Base-by-base conservation (phyloP, 2,888 invertebrate genomes). In the Eilema caniola region DNA sequence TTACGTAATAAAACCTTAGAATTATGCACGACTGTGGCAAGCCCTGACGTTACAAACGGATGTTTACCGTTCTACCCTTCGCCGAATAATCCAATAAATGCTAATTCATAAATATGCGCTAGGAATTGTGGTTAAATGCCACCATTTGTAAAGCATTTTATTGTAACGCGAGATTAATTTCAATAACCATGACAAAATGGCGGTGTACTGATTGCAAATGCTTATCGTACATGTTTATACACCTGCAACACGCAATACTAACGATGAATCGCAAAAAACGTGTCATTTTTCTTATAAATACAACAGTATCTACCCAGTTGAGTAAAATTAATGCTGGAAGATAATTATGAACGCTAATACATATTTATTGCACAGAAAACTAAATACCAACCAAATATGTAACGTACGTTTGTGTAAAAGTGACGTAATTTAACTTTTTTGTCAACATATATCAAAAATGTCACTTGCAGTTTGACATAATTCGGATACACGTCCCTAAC, bases 1-100 rank as follows among this genome's bases (percentile, higher is more conserved):
- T 87, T 87, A 86, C 82, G 81, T 86, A 86, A 87, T 87, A 86
- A 87, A 86, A 79, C 79, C 75, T 80, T 76, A 80, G 83, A 85
- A 80, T 80, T 84, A 87, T 83, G 82, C 83, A 82, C 77, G 80
- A 71, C 72, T 78, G 79, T 77, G 82, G 76, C 67, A 72, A 66
- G 66, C 72, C 31, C 71, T 77, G 78, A 71, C 75, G 74, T 77
- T 71, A 78, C 59, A 63, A 70, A 65, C 70, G 81, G 70, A 71
- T 82, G 77, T 82, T 82, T 84, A 74, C 76, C 73, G 66, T 8
- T 41, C 63, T 62, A 74, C 76, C 83, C 81, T 75, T 66, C 71
- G 74, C 78, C 75, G 63, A 84, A 82, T 80, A 82, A 76, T 75
- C 75, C 76, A 73, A 78, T 75, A 74, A 82, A 80, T 82, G 73